Percentiles rank a stretch among this genome's conserved stretches.
Evolutionary conservation across 2,888 invertebrate species (phyloP).

Genomic region (Dendrolimus pini): DNA sequence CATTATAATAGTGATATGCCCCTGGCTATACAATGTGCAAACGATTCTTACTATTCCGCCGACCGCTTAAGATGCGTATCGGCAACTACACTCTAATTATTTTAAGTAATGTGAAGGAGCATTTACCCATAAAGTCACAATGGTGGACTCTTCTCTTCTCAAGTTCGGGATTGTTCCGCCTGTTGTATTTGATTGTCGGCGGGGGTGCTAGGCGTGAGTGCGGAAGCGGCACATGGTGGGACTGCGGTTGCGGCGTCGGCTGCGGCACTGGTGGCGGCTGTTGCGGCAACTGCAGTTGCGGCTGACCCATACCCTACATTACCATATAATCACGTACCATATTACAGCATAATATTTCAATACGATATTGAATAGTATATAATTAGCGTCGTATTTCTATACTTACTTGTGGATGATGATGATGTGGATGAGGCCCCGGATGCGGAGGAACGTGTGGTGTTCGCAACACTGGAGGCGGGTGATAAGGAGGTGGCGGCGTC

Average conservation of each 20-base stretch:
- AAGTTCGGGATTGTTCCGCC: conserved; percentile 96
- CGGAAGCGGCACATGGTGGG: conserved; percentile 28
- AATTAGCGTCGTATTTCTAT: neutral
- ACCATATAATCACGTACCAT: conserved; percentile 30
- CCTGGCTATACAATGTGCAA: too few relatives aligned
- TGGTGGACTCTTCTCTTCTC: conserved; percentile 97
- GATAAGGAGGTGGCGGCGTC: conserved; percentile 87
- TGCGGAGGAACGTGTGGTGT: conserved; percentile 45
- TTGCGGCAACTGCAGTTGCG: conserved; percentile 21
- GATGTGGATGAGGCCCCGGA: conserved; percentile 37
- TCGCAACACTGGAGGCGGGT: conserved; percentile 71
- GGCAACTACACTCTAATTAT: too few relatives aligned
- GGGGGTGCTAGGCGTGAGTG: conserved; percentile 53
- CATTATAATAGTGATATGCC: too few relatives aligned
- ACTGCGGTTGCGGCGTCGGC: conserved; percentile 26
- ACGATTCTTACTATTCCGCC: too few relatives aligned
- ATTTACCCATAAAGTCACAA: conserved; percentile 93
- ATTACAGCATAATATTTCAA: neutral
- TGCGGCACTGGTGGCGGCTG: conserved; percentile 24
- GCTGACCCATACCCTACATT: conserved; percentile 33
- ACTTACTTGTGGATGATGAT: conserved; percentile 48
- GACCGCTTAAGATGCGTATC: too few relatives aligned
- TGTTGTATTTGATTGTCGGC: conserved; percentile 85
- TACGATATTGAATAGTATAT: neutral
- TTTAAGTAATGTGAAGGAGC: too few relatives aligned